Conservation (phyloP, 1,140 invertebrate species). For the Cherax destructor region DNA sequence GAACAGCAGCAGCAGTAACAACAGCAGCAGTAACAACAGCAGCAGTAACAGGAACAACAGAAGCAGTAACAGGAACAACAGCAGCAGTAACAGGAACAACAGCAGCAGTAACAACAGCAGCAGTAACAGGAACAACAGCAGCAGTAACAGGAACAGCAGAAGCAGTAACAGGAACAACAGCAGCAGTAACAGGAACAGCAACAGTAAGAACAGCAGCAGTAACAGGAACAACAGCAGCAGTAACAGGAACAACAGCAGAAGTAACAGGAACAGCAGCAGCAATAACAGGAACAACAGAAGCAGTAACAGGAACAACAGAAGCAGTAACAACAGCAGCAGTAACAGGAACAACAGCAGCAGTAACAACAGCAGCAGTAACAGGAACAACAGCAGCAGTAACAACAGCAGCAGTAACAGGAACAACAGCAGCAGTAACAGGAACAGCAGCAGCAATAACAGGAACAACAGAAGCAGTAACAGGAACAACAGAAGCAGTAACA, state of each 20-base stretch:
- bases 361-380: too few relatives aligned
- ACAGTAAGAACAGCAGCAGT: too few relatives aligned
- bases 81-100: neutral
- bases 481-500: slow-evolving; percentile 11
- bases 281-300: too few relatives aligned
- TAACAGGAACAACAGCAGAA: neutral
- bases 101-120: neutral
- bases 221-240: neutral
- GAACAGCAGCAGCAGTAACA: slow-evolving; percentile 13
- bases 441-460: neutral
- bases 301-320: slow-evolving; percentile 4
- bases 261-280: too few relatives aligned
- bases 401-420: neutral
- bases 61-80: neutral
- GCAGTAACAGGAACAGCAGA: neutral
- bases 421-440: neutral
- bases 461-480: too few relatives aligned
- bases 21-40: slow-evolving; percentile 11
- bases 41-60: too few relatives aligned
- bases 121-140: slow-evolving; percentile 1
- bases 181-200: slow-evolving; percentile 23
- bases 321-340: slow-evolving; percentile 13
- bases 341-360: too few relatives aligned
- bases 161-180: neutral
- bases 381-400: neutral